A percentile compares a stretch with the other conserved stretches of the same genome.
phyloP scores from a whole-genome alignment of 2,797 vertebrate genomes.

The Morelia viridis region DNA sequence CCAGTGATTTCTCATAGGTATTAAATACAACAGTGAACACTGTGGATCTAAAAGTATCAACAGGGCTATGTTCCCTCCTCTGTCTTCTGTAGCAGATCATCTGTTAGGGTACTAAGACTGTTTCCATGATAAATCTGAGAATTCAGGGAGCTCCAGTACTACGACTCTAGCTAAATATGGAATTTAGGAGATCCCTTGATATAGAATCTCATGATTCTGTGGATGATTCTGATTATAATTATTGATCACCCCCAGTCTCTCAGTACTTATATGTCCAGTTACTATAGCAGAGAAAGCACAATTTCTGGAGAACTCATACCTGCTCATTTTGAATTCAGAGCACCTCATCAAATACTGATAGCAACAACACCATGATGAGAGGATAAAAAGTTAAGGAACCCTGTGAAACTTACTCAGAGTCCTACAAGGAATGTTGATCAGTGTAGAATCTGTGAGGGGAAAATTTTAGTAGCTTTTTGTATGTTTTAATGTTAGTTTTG shows the following conservation, averaged over 20 bases:
- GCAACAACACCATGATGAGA: conserved; percentile 54
- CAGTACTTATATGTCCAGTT: conserved; percentile 51
- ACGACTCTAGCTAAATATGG: no score
- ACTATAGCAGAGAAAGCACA: conserved; percentile 53
- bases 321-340: conserved; percentile 65
- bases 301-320: conserved; percentile 59
- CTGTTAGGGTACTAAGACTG: no score
- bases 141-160: no score
- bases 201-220: conserved; percentile 60
- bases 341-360: conserved; percentile 62
- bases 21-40: no score
- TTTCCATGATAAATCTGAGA: no score
- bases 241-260: conserved; percentile 56
- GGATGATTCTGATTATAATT: conserved; percentile 62
- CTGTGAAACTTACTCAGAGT: conserved; percentile 35
- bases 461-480: no score
- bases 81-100: no score
- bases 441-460: neutral
- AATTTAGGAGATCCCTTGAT: conserved; percentile 54
- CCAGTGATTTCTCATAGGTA: no score
- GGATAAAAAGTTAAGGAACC: conserved; percentile 38
- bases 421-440: rapidly evolving
- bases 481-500: no score
- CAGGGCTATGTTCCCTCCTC: no score
- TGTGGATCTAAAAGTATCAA: no score